Percentiles rank a stretch among this genome's conserved stretches.
Conservation (phyloP, 1,140 invertebrate genomes). For the Pogonognathellus flavescens region DNA sequence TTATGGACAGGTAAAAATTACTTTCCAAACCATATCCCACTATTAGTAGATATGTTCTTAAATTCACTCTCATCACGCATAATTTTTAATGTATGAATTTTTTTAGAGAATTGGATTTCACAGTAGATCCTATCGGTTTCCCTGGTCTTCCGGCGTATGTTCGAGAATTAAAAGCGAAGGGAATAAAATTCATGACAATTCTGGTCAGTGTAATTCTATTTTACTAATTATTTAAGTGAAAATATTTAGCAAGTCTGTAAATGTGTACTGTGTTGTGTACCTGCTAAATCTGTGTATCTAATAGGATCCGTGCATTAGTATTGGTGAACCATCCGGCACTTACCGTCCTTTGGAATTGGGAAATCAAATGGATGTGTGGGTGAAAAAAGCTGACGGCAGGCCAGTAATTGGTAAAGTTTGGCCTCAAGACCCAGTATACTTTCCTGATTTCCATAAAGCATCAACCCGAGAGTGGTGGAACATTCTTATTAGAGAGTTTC, state of each 20-base stretch:
- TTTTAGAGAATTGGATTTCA: constrained; percentile 69
- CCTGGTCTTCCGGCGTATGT: constrained; percentile 56
- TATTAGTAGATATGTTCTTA: too few relatives aligned
- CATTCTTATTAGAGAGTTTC: constrained; percentile 56
- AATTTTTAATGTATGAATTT: too few relatives aligned
- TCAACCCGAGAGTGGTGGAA: constrained; percentile 50
- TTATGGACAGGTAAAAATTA: constrained; percentile 76
- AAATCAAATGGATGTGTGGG: constrained; percentile 66
- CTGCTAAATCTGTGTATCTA: not conserved
- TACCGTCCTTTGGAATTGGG: constrained; percentile 63
- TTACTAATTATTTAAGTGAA: not conserved
- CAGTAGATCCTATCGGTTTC: constrained; percentile 22
- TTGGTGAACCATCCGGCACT: constrained; percentile 54
- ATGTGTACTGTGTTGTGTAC: too few relatives aligned
- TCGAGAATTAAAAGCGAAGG: constrained; percentile 52
- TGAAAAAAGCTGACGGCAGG: constrained; percentile 60
- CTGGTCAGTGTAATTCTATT: constrained; percentile 49
- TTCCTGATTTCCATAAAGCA: constrained; percentile 44
- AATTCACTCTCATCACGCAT: too few relatives aligned
- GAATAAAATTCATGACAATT: constrained; percentile 66
- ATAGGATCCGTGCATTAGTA: constrained; percentile 59
- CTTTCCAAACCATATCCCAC: too few relatives aligned
- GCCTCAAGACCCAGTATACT: constrained; percentile 66
- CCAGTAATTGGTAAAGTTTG: constrained; percentile 68
- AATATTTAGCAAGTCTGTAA: not conserved